Conservation (phyloP, 2,888 invertebrate species). For the Anagyrus pseudococci region DNA sequence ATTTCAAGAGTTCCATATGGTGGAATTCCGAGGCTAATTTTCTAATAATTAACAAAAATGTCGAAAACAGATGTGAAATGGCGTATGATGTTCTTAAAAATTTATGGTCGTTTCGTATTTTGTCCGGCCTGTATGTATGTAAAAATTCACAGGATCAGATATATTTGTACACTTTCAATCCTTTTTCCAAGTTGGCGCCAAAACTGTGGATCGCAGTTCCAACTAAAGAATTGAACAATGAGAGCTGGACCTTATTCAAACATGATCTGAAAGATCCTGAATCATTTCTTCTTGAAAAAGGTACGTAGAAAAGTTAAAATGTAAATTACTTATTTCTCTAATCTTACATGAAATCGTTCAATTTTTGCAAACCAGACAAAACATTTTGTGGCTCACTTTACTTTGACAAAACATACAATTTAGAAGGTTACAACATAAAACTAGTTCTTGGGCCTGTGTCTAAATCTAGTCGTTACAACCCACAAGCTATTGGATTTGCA, state of each 20-base stretch:
- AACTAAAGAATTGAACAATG: not conserved
- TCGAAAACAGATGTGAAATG: not conserved
- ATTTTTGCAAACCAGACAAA: not conserved
- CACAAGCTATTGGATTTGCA: not conserved
- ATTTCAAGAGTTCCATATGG: not conserved
- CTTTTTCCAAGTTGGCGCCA: slow-evolving; percentile 3
- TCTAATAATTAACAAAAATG: not conserved
- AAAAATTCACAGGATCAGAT: not conserved
- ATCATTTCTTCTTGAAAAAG: not conserved
- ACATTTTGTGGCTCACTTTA: not conserved
- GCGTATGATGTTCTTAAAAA: not conserved
- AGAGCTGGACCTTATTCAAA: not conserved
- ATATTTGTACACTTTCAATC: not conserved
- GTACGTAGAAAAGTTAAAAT: too few species aligned
- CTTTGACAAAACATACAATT: not conserved
- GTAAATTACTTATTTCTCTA: too few species aligned
- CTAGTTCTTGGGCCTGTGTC: not conserved
- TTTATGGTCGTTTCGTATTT: slow-evolving; percentile 3
- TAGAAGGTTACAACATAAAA: not conserved
- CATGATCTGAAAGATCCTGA: not conserved
- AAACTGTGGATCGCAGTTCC: not conserved
- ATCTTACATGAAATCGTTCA: too few species aligned
- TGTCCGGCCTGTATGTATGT: slow-evolving; percentile 6
- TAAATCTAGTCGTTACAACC: too few species aligned
- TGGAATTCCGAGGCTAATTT: slow-evolving; percentile 1